Base-by-base conservation (phyloP, 2,888 invertebrate species). In the Quadriops clusia region DNA sequence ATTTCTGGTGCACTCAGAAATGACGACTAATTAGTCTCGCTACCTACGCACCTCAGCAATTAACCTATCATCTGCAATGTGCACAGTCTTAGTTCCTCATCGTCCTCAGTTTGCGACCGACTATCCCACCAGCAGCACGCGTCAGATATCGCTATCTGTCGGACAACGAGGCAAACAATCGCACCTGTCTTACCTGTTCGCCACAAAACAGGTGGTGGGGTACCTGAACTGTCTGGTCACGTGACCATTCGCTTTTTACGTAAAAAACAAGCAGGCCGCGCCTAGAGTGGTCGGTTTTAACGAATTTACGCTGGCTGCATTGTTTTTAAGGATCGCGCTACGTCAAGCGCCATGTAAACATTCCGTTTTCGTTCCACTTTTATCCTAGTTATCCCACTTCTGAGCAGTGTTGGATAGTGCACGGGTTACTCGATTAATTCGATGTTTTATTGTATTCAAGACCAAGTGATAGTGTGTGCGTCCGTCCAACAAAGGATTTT, bases 231-330 rank as follows among this genome's bases (percentile, higher is more conserved):
- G n/a, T n/a, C n/a, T 28, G 28, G 50, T 56, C 57, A 56, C 57
- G 53, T 56, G 57, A 56, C 49, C 32, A 21, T 24, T 12, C 13
- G 32, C 52, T 54, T 58, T 57, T 54, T 49, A 46, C 45, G 41
- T 53, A 51, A 56, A 56, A 57, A 54, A 53, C 45, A 45, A 47
- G 40, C 45, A 39, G 53, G 53, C 58, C 58, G 57, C 58, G 52
- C 58, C 58, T 58, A 46, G 46, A 41, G 44, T 39, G 26, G 40
- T 32, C 40, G 40, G 34, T 43, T 39, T 42, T 43, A 46, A 42
- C 39, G 36, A 36, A 36, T 36, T 34, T 34, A 32, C 40, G 39
- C 31, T 27, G 30, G 36, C 28, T 9, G 30, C 32, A 36, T 29
- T 29, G 33, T 33, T 38, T 39, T 41, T 32, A 31, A 36, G 23